Evolutionary conservation across 1,140 invertebrate genomes (phyloP), one percentile per base, ranked within the genome.

Genomic region (Sinella curviseta): DNA sequence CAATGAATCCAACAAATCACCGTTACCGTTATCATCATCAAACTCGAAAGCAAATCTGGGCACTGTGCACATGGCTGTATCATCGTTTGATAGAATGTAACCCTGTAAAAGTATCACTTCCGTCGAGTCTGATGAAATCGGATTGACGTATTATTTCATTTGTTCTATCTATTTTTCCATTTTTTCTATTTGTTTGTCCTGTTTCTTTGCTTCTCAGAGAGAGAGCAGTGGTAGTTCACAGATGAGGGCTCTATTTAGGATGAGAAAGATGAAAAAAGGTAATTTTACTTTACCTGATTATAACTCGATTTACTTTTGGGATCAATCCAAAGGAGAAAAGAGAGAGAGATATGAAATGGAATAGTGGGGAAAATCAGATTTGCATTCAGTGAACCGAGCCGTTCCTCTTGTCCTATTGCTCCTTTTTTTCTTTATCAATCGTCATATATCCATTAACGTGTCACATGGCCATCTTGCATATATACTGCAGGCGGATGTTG

Each of bases 91-190:
- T n/a, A 8, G 57, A 60, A n/a, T n/a, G 57, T 26, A 60, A n/a
- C 24, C 4, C 57, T 14, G 28, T 70, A 70, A 70, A 70, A 70
- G 12, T 70, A 33, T 30, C 65, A 70, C 65, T 70, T 70, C 65
- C 65, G 65, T 70, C 31, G 65, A 31, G 31, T 70, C 12, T 70
- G 65, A 70, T 70, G 65, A 70, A 70, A 70, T 70, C 65, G 65
- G 65, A 70, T 70, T 70, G 65, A 70, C 65, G 31, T 33, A 70
- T 70, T 70, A 70, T 70, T 70, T 30, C 65, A 70, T 70, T 70
- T 70, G 55, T 60, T 60, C 3, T 3, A 60, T n/a, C n/a, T n/a
- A n/a, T n/a, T 48, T 20, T 48, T 20, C 39, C 20, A 48, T 30
- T 70, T 70, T 60, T 70, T 24, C 31, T 30, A 24, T 31, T 30